Evolutionary conservation across 2,888 invertebrate species (phyloP), one percentile per base, ranked within the genome.

Genomic region (Ophion costatus): DNA sequence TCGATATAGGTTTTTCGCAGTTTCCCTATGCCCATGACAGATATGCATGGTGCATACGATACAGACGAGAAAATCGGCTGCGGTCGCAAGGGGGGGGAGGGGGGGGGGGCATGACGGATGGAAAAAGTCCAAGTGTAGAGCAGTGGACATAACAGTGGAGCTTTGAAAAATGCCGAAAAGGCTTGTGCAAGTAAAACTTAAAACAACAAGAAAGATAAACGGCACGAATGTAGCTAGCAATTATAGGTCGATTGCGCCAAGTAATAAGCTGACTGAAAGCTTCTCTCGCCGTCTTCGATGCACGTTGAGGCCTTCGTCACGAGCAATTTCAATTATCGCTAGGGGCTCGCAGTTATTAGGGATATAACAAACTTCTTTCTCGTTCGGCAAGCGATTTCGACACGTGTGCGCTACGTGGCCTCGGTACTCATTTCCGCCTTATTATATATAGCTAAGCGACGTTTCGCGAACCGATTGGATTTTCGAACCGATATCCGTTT

Each of bases 321-420:
- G 67, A 61, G 74, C 29, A 56, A 59, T 67, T 80, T 75, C 51
- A 9, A 61, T 80, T 69, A 75, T 74, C 67, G 61, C 42, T 33
- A 38, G 33, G 29, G 61, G 4, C 66, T 66, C 56, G 29, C 59
- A 38, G 33, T 51, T 57, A 69, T 63, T 42, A 51, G 51, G 51
- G 14, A 51, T 51, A 51, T 17, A 51, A 61, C 38, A 38, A 29
- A 24, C 4, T 67, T 74, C 20, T 80, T 33, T 14, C 24, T 66
- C 42, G 10, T 38, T 20, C 42, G 42, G 20, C 24, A 59, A 38
- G 11, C 42, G 9, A 11, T 57, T 20, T 42, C 45, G 17, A 2
- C 20, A 73, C 73, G 42, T 17, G 56, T 67, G 17, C 63, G 22
- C 61, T 33, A 20, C 22, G 20, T 63, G 24, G 69, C 20, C 29